Evolutionary conservation across 1,140 invertebrate genomes (phyloP), one percentile per base, ranked within the genome.

Genomic region (Drosophila triauraria): DNA sequence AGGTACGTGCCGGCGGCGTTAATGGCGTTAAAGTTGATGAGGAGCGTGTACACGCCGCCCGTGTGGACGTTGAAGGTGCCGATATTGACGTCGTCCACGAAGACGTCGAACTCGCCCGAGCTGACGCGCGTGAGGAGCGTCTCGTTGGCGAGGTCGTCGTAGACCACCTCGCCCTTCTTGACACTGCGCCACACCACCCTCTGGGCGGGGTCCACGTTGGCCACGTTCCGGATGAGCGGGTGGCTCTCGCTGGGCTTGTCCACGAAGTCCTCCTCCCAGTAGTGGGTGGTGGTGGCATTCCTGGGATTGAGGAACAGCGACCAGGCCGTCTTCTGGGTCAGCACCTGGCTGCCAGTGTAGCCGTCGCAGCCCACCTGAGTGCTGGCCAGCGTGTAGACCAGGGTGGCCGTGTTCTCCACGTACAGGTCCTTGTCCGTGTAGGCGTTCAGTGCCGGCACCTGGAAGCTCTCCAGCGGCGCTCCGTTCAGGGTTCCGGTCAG

Each of bases 11-110:
- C 30, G 0, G 4, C 35, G 0, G 17, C n/a, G 27, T 20, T 20
- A 20, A 6, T 6, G 5, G 27, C 27, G 0, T 8, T 23, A 0
- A 25, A 72, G 25, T 91, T 69, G 23, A 94, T 84, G 0, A 95
- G 27, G 2, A 95, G 62, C 0, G 94, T 94, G 61, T 95, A 96
- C n/a, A 95, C 94, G 10, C 95, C 95, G 2, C 95, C 95, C 7
- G 93, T 75, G 30, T 93, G 93, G 3, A 96, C 70, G 0, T 54
- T 42, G 3, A 93, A 68, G 0, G 42, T 13, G 2, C 30, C 54
- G 0, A 94, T 40, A 0, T 44, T 4, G 1, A 47, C 38, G 2
- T 83, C 65, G 20, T 93, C 91, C 2, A 94, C 60, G 30, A 69
- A 78, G n/a, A 94, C 67, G 0, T 93, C 84, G 63, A 95, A 95